These are phyloP conservation scores for Mus minutoides DNA, from an alignment of 2,797 vertebrate genomes.

Conservation along the genomic window DNA sequence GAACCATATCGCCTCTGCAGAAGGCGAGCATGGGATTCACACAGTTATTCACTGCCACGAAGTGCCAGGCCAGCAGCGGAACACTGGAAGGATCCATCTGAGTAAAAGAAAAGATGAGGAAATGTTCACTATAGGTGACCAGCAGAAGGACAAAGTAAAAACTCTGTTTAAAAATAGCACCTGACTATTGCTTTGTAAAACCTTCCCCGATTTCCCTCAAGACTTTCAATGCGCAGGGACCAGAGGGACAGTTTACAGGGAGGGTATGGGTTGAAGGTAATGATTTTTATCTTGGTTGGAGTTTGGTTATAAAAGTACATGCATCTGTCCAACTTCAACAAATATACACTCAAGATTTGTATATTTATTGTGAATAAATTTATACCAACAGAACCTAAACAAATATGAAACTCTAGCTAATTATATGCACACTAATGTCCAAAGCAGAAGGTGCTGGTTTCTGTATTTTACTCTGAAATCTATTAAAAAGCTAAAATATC, in stretches of 20 bases:
- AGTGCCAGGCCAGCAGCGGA: conserved; percentile 97
- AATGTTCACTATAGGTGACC: neutral
- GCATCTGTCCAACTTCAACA: conserved; percentile 32
- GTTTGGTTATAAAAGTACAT: conserved; percentile 19
- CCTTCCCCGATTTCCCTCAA: conserved; percentile 8
- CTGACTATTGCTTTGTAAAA: conserved; percentile 8
- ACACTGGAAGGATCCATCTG: conserved; percentile 97
- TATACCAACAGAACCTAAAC: conserved; percentile 22
- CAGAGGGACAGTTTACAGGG: neutral
- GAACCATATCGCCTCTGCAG: conserved; percentile 95
- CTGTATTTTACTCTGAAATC: conserved; percentile 48
- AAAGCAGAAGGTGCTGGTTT: neutral
- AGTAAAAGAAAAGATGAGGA: neutral
- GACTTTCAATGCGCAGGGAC: neutral
- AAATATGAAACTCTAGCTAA: conserved; percentile 42
- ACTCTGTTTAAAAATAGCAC: conserved; percentile 5
- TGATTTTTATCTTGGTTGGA: neutral
- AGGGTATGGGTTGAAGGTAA: conserved; percentile 9
- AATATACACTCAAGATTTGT: conserved; percentile 34
- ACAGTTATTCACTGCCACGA: conserved; percentile 93
- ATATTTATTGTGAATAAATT: neutral
- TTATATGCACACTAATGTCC: conserved; percentile 34
- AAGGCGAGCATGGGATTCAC: conserved; percentile 97
- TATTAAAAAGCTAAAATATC: conserved; percentile 10
- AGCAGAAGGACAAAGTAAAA: neutral